Evolutionary conservation across 1,140 invertebrate genomes (phyloP), one percentile per base, ranked within the genome.

Genomic region (Megalopta genalis): DNA sequence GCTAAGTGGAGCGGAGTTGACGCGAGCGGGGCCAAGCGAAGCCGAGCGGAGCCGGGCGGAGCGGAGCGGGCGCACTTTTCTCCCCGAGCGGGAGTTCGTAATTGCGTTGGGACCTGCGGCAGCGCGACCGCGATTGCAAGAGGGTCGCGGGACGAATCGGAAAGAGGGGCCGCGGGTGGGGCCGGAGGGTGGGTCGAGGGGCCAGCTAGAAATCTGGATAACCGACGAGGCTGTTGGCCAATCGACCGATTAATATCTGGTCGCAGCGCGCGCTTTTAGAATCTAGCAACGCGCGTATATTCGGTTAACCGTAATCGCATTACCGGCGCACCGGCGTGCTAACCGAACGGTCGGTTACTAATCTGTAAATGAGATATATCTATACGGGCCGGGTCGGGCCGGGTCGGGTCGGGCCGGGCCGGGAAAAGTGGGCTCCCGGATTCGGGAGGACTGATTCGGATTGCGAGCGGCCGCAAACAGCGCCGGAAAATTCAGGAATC

Each of bases 71-170:
- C 60, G 5, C 32, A 2, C 32, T 32, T 32, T 10, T 32, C 60
- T 57, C 52, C 5, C 62, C 27, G 49, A 3, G 54, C 39, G 21
- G 25, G 27, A 63, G n/a, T n/a, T 32, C 25, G 23, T 32, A 63
- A 72, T 39, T 72, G 32, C 49, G 68, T 42, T 46, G 60, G 42
- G 76, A 81, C 69, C 71, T 42, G 39, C 37, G 39, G 39, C 9
- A 9, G 21, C 9, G 32, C 6, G 21, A 23, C 18, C 21, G 37
- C 12, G 39, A 66, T 46, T 66, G 12, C 10, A 16, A n/a, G 62
- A 32, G 32, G n/a, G 16, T 16, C 21, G 12, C 27, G 25, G 60
- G 27, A 25, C 14, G 62, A 39, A n/a, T 9, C 8, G 25, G 4
- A 39, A 64, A 64, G 8, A 7, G 14, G 16, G 14, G 60, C 10